These are phyloP conservation scores for Chitala chitala DNA, from an alignment of 2,113 vertebrate genomes.

Conservation along the genomic window DNA sequence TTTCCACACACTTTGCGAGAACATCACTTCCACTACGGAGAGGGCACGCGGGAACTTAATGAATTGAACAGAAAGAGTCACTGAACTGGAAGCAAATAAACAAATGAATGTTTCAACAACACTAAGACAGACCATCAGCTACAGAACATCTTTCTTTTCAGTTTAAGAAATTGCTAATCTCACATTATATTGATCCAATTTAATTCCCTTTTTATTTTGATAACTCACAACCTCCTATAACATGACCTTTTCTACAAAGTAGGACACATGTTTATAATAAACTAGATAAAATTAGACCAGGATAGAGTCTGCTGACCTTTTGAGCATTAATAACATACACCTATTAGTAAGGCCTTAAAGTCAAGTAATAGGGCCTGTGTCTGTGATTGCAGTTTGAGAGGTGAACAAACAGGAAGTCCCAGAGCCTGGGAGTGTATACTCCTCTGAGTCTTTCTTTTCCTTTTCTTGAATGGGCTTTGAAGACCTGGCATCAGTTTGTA, in stretches of 20 bases:
- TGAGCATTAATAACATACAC: background rate
- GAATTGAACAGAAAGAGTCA: no score
- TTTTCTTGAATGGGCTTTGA: background rate
- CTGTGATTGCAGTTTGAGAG: background rate
- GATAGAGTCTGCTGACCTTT: background rate
- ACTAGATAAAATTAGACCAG: background rate
- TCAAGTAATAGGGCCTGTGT: background rate
- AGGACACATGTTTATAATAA: background rate
- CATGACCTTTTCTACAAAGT: background rate
- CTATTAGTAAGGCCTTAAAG: background rate
- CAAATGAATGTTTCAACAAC: no score
- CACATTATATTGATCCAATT: no score
- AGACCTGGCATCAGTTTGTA: background rate
- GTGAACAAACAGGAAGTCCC: constrained; percentile 6
- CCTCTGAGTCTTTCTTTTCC: background rate
- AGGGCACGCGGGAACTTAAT: no score
- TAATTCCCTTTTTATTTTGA: no score
- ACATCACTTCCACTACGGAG: no score
- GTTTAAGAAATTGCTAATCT: no score
- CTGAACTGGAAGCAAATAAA: no score
- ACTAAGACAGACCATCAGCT: no score
- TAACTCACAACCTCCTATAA: no score
- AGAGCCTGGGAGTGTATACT: background rate
- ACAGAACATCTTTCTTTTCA: no score
- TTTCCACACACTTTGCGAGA: no score